A percentile compares a stretch with the other conserved stretches of the same genome.
Evolutionary conservation across 2,888 invertebrate genomes (phyloP).

Genomic region (Timandra comae): DNA sequence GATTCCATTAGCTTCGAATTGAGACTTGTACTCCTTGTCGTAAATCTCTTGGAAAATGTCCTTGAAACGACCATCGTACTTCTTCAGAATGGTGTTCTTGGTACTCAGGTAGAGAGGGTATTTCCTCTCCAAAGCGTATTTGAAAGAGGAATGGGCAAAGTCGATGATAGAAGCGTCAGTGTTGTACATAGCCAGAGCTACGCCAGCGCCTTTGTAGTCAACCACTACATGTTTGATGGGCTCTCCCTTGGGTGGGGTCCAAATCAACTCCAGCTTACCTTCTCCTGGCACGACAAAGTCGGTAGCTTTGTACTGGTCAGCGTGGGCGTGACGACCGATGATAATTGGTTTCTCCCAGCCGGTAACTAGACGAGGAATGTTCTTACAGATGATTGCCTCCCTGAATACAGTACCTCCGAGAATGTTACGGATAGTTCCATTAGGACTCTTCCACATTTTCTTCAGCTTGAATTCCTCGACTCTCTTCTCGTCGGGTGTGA

Average conservation of each 20-base stretch:
- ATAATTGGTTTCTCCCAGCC: slow-evolving; percentile 98
- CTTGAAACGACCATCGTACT: slow-evolving; percentile 97
- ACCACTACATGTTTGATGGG: slow-evolving; percentile 86
- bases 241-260: slow-evolving; percentile 78
- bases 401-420: slow-evolving; percentile 90
- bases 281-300: slow-evolving; percentile 96
- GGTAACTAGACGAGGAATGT: slow-evolving; percentile 95
- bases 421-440: slow-evolving; percentile 92
- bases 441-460: slow-evolving; percentile 94
- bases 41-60: slow-evolving; percentile 98
- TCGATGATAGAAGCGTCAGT: slow-evolving; percentile 95
- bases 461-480: slow-evolving; percentile 93
- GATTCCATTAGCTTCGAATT: slow-evolving; percentile 90
- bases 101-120: slow-evolving; percentile 96
- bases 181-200: slow-evolving; percentile 97
- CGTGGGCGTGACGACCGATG: slow-evolving; percentile 98
- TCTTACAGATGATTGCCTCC: slow-evolving; percentile 92
- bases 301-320: slow-evolving; percentile 97
- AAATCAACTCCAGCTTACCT: slow-evolving; percentile 91
- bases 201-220: slow-evolving; percentile 91
- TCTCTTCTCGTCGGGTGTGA: slow-evolving; percentile 97
- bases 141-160: slow-evolving; percentile 96
- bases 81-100: slow-evolving; percentile 97
- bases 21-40: slow-evolving; percentile 88
- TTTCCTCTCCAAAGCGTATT: slow-evolving; percentile 89